Evolutionary conservation across 2,888 invertebrate species (phyloP).

Genomic region (Eulithis prunata): DNA sequence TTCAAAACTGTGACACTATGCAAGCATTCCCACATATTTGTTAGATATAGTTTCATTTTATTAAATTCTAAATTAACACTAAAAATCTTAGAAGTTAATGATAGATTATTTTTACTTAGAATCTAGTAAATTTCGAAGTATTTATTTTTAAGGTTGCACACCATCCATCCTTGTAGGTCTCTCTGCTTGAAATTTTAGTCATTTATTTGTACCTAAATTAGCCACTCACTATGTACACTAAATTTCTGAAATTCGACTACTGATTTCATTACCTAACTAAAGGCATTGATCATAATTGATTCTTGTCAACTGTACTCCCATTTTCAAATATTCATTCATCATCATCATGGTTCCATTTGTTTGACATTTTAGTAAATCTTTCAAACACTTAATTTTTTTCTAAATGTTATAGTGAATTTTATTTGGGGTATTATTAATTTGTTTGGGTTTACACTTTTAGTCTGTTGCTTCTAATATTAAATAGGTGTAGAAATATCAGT

Average conservation of each 20-base stretch:
- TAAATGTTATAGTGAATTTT: neutral
- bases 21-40: slow-evolving; percentile 25
- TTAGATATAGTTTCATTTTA: slow-evolving; percentile 51
- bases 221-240: slow-evolving; percentile 29
- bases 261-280: slow-evolving; percentile 44
- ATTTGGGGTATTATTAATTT: neutral
- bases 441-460: neutral
- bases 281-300: slow-evolving; percentile 21
- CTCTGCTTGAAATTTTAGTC: slow-evolving; percentile 3
- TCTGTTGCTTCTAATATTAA: neutral
- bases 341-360: neutral
- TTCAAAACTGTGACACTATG: slow-evolving; percentile 13
- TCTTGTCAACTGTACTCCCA: slow-evolving; percentile 42
- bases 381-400: neutral
- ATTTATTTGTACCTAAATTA: slow-evolving; percentile 60
- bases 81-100: slow-evolving; percentile 32
- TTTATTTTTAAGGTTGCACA: neutral
- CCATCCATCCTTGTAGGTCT: neutral
- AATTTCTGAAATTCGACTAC: slow-evolving; percentile 39
- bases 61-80: slow-evolving; percentile 50
- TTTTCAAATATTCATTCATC: slow-evolving; percentile 14
- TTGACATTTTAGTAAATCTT: neutral
- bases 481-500: neutral
- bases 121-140: slow-evolving; percentile 34
- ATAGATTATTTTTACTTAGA: slow-evolving; percentile 32